Conservation (phyloP, 92 coral and sea anemone species). For the Paragorgia papillata region DNA sequence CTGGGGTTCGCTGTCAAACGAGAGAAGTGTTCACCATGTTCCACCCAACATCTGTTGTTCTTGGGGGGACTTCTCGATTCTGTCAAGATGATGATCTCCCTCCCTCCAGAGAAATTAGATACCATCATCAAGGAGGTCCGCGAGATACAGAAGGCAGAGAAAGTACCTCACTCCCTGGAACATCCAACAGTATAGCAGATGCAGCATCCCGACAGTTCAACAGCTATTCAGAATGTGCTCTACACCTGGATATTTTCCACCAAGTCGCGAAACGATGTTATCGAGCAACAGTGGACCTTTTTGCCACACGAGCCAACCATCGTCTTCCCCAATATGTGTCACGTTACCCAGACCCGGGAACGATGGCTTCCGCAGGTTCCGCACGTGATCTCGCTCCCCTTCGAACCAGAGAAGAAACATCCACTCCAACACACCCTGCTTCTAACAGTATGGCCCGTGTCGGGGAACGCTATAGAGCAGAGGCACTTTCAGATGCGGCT, state of each 20-base stretch:
- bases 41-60: too few relatives aligned
- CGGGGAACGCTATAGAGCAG: conserved; percentile 37
- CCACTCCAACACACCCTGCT: conserved; percentile 58
- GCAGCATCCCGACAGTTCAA: conserved; percentile 53
- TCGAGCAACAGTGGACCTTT: conserved; percentile 62
- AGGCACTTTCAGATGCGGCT: conserved; percentile 53
- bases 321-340: conserved; percentile 56
- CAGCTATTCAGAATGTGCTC: conserved; percentile 55
- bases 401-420: conserved; percentile 54
- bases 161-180: conserved; percentile 54
- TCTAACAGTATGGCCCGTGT: conserved; percentile 65
- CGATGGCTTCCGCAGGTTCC: conserved; percentile 43
- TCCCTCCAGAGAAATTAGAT: too few relatives aligned
- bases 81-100: too few relatives aligned
- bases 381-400: conserved; percentile 52
- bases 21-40: too few relatives aligned
- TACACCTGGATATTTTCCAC: conserved; percentile 40
- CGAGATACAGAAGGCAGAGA: conserved; percentile 10
- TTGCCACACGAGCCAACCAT: conserved; percentile 53
- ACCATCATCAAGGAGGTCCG: conserved; percentile 4
- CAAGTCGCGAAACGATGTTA: conserved; percentile 31
- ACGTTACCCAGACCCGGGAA: conserved; percentile 53
- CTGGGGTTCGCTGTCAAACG: too few relatives aligned
- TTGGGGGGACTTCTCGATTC: too few relatives aligned
- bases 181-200: conserved; percentile 71